Percentiles rank a stretch among this genome's conserved stretches.
Conservation (phyloP, 1,140 invertebrate species). For the Diploscapter pachys region DNA sequence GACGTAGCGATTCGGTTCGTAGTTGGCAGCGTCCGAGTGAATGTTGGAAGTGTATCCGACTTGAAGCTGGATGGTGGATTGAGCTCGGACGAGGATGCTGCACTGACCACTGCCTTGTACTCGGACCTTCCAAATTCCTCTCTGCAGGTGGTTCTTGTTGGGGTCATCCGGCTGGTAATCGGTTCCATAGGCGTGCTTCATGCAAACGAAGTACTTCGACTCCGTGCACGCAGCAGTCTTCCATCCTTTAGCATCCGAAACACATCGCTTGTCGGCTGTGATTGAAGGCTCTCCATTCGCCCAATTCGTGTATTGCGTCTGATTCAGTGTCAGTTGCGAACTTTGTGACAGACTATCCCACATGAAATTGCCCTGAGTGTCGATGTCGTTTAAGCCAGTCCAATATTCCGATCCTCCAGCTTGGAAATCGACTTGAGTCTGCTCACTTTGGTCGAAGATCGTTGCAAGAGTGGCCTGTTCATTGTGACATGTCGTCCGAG, state of each 20-base stretch:
- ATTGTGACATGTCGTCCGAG: conserved; percentile 15
- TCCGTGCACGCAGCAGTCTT: conserved; percentile 19
- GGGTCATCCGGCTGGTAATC: conserved; percentile 23
- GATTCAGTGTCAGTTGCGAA: conserved; percentile 6
- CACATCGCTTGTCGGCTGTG: conserved; percentile 24
- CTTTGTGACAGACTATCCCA: conserved; percentile 13
- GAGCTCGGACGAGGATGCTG: conserved; percentile 24
- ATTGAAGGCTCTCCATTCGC: conserved; percentile 4
- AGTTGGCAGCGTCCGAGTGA: conserved; percentile 21
- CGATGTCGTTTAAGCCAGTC: conserved; percentile 33
- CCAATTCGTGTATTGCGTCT: conserved; percentile 34
- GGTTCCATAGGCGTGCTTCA: conserved; percentile 27
- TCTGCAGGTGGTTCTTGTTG: conserved; percentile 9
- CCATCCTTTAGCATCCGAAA: conserved; percentile 25
- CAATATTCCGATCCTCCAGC: conserved; percentile 15
- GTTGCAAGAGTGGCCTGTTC: conserved; percentile 14
- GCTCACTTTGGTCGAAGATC: conserved; percentile 19
- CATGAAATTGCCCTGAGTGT: conserved; percentile 16
- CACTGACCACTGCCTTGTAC: conserved; percentile 20
- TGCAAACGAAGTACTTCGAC: conserved; percentile 22
- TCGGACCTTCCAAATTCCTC: conserved; percentile 32
- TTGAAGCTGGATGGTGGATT: conserved; percentile 27
- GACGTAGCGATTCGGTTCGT: conserved; percentile 6
- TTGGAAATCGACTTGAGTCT: conserved; percentile 13
- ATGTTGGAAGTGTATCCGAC: conserved; percentile 26